Percentiles rank a stretch among this genome's conserved stretches.
Conservation (phyloP, 1,140 invertebrate species). For the Pentalonia nigronervosa region DNA sequence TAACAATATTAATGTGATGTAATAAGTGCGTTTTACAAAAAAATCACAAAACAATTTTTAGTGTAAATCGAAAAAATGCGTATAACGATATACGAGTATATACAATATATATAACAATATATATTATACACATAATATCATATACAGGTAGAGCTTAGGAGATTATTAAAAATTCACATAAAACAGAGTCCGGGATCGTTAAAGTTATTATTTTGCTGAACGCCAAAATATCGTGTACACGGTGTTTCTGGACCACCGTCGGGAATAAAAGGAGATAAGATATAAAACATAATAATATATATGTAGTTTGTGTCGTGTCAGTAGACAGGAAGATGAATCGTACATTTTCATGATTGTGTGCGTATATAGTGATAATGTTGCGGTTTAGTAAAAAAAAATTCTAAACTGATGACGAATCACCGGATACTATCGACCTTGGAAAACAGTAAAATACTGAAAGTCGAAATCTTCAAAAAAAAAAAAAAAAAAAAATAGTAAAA, state of each 20-base stretch:
- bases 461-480: not conserved
- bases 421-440: conserved; percentile 23
- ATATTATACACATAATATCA: not conserved
- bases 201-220: not conserved
- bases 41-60: not conserved
- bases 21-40: not conserved
- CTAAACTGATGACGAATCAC: not conserved
- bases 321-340: conserved; percentile 12
- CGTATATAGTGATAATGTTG: not conserved
- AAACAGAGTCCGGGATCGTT: not conserved
- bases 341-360: not conserved
- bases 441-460: not conserved
- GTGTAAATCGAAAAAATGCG: not conserved
- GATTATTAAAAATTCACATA: not conserved
- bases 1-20: not conserved
- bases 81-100: too few relatives aligned
- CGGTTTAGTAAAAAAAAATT: not conserved
- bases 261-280: not conserved
- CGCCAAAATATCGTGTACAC: not conserved
- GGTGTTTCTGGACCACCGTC: not conserved
- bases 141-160: not conserved
- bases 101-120: too few relatives aligned
- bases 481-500: not conserved
- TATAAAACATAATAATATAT: not conserved
- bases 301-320: not conserved